phyloP scores from a whole-genome alignment of 2,113 vertebrate species.

The Vicugna pacos region DNA sequence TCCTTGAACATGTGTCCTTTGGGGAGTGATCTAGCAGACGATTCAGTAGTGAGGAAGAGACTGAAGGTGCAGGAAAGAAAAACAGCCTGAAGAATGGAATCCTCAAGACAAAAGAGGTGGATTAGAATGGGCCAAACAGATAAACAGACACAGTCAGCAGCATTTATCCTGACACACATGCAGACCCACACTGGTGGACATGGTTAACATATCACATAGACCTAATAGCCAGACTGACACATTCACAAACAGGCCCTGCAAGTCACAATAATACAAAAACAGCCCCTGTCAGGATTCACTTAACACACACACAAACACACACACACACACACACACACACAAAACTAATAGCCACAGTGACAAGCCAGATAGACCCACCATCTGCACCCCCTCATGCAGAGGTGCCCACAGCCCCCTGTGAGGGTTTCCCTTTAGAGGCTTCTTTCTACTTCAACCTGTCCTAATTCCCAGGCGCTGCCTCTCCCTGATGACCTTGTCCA shows the following conservation, averaged over 20 bases:
- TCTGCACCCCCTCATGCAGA: neutral
- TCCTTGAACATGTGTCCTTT: neutral
- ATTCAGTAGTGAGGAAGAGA: neutral
- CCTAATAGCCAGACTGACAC: neutral
- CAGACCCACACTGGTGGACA: neutral
- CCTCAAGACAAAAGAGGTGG: neutral
- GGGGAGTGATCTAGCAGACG: neutral
- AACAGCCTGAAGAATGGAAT: neutral
- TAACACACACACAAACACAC: neutral
- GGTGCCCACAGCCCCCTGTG: neutral
- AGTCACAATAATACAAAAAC: neutral
- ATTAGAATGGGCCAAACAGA: neutral
- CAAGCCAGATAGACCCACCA: neutral
- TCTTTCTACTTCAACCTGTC: neutral
- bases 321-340: neutral
- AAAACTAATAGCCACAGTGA: neutral
- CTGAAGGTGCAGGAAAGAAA: neutral
- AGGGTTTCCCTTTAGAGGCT: neutral
- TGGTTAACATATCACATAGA: neutral
- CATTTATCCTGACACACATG: neutral
- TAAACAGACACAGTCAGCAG: neutral
- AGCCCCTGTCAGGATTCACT: neutral
- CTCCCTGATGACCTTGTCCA: neutral
- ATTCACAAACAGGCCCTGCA: neutral
- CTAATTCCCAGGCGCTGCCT: neutral